phyloP scores from a whole-genome alignment of 1,140 invertebrate species.

The Notospermus geniculatus region DNA sequence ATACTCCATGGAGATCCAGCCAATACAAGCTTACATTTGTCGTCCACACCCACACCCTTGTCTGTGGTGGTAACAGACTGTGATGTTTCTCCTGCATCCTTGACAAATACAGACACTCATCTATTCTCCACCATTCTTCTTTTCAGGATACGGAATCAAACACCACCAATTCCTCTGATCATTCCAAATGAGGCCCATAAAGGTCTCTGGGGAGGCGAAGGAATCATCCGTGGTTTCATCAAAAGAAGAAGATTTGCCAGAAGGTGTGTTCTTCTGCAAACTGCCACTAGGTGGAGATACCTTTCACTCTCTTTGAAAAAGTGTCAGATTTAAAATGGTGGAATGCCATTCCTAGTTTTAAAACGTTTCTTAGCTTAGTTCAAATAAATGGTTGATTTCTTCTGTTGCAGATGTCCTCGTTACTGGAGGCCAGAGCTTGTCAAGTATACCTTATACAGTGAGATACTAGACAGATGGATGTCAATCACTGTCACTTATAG shows the following conservation, averaged over 20 bases:
- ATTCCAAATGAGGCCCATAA: conserved; percentile 77
- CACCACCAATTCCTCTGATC: conserved; percentile 65
- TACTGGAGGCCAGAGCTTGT: conserved; percentile 84
- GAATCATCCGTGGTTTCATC: conserved; percentile 84
- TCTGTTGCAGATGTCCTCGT: conserved; percentile 58
- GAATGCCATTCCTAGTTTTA: conserved; percentile 35
- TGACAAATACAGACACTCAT: not conserved
- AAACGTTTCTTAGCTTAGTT: not conserved
- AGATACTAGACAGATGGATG: conserved; percentile 86
- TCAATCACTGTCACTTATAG: conserved; percentile 74
- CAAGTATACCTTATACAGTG: conserved; percentile 83
- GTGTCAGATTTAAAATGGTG: no score
- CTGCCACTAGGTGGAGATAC: no score
- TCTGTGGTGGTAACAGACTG: not conserved
- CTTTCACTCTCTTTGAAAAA: no score
- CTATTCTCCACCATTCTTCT: conserved; percentile 11
- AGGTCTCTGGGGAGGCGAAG: conserved; percentile 96
- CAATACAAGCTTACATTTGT: no score
- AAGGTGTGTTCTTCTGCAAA: conserved; percentile 14
- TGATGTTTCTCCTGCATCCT: not conserved
- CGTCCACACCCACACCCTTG: no score
- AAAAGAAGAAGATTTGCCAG: conserved; percentile 59
- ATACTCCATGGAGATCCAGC: not conserved
- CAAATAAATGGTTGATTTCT: conserved; percentile 3
- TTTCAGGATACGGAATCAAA: conserved; percentile 41